These are phyloP conservation scores for Mastomys coucha DNA, from an alignment of 2,113 vertebrate species.

Conservation along the genomic window DNA sequence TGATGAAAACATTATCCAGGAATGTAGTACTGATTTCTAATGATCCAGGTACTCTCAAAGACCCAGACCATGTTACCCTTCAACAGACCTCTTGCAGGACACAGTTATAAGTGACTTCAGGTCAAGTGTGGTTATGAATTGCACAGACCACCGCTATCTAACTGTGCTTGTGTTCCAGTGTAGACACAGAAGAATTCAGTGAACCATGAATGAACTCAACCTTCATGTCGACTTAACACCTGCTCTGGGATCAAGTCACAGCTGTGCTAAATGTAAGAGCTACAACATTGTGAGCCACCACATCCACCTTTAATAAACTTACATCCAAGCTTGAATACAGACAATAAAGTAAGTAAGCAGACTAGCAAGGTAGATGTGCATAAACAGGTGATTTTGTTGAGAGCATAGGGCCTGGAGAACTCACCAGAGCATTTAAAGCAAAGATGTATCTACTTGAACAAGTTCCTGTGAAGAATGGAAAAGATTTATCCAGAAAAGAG, in stretches of 20 bases:
- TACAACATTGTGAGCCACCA: neutral
- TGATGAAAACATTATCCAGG: neutral
- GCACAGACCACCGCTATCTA: conserved; percentile 31
- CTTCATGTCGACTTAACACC: conserved; percentile 15
- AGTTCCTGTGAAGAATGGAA: neutral
- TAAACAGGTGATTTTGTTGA: conserved; percentile 3
- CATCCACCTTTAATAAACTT: neutral
- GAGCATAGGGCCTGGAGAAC: neutral
- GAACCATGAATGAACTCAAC: conserved; percentile 55
- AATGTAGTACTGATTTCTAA: neutral
- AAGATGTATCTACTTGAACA: neutral
- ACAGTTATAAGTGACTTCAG: conserved; percentile 36
- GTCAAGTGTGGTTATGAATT: conserved; percentile 46
- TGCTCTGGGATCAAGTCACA: conserved; percentile 47
- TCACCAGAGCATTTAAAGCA: neutral
- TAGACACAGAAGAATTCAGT: conserved; percentile 37
- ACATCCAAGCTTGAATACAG: neutral
- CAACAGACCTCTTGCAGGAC: conserved; percentile 16
- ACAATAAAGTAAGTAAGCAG: neutral
- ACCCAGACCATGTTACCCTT: neutral
- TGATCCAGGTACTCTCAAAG: neutral
- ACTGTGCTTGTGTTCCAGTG: neutral
- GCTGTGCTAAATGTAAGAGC: conserved; percentile 22
- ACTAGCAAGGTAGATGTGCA: neutral
- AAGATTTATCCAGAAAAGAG: conserved; percentile 7